Evolutionary conservation across 2,113 vertebrate genomes (phyloP), one percentile per base, ranked within the genome.

Genomic region (Syrrhaptes paradoxus): DNA sequence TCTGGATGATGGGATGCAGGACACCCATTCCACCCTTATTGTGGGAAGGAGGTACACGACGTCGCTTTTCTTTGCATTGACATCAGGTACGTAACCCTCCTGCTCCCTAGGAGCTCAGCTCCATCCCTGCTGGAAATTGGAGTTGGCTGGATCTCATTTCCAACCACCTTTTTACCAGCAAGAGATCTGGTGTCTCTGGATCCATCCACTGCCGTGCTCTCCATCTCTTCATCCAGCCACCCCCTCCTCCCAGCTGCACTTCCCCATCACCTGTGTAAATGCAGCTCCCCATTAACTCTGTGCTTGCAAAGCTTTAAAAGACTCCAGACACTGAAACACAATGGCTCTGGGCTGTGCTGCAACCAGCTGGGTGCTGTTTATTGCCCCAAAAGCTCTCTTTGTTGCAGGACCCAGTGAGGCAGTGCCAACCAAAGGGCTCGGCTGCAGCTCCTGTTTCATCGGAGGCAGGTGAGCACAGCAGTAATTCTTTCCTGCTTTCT

Each of bases 281-380:
- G 51, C 15, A 9, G 34, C 84, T 90, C 41, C 54, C 46, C 0
- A 0, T 57, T 77, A 85, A 82, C 17, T 41, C 63, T 0, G 0
- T 51, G 36, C 59, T 90, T 76, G 43, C 58, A 61, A 77, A 84
- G 66, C 32, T 75, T 85, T 88, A 83, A 71, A 29, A 87, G 62
- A 7, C 59, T 70, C 71, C 52, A 89, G 90, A 36, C 43, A 7
- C 4, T 2, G 31, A 83, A 95, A 45, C 26, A 13, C 6, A 6
- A 31, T 36, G 58, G 71, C 85, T 75, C 13, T 19, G 32, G 77
- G 68, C 62, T 77, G 13, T 46, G 29, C 85, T 79, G 58, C 17
- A 73, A 3, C 67, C 77, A 57, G 20, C 70, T 88, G 71, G 36
- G 15, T 70, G 84, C 76, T 89, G 48, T 82, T 96, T 67, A 85